Base-by-base conservation (phyloP, 2,888 invertebrate genomes). In the Yponomeuta plumbellus region DNA sequence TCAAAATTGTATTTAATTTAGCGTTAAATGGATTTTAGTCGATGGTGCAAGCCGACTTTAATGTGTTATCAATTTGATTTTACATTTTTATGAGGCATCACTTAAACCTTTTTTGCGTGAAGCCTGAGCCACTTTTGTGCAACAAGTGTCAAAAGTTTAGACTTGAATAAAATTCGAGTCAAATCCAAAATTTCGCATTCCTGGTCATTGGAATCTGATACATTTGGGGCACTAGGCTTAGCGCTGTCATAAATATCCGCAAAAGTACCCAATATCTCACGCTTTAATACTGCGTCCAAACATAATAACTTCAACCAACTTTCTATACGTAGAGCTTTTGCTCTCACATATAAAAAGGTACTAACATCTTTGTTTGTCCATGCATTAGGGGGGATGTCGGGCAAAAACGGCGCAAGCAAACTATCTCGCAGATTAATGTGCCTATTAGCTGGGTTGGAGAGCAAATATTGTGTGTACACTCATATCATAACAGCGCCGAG, bases 381-480 rank as follows among this genome's bases (percentile, higher is more conserved):
- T 52, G 52, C 64, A 64, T 64, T 64, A 64, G 52, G 64, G 56
- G 44, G 44, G 64, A 64, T 22, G 64, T 64, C 17, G 17, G 22
- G 57, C 34, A 65, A 44, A 63, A 63, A 63, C 56, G 57, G 26
- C 57, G 34, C 57, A 65, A 65, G 23, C 65, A 65, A 57, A 57
- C 23, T 57, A 57, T 20, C 26, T 6, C n/a, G 10, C 17, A 57
- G 65, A 65, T 65, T 65, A 65, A 65, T 65, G 65, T 23, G n/a
- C 13, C 56, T 56, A 56, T 65, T 65, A 65, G 23, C 20, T 10
- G 57, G 20, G 64, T 17, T n/a, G 17, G 44, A 63, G 22, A 21
- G 63, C 44, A 63, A 63, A 63, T 63, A 63, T 63, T 63, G 44
- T 44, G 20, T 22, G 23, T 20, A 63, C 63, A 44, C 44, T 22